Conservation (phyloP, 2,113 vertebrate species). For the Heterochromis multidens region DNA sequence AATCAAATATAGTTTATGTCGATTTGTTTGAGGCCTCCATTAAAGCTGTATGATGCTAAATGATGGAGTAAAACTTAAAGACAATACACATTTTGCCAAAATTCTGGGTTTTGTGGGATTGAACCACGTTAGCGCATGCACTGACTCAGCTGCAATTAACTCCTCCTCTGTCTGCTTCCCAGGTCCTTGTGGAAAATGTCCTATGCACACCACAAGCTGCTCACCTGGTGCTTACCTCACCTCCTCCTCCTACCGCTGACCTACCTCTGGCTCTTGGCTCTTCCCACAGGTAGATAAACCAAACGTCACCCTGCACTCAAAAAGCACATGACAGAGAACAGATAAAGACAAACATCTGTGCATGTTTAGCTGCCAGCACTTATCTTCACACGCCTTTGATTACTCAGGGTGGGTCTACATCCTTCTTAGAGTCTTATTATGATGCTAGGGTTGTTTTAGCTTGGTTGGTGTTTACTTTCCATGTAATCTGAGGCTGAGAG, state of each 20-base stretch:
- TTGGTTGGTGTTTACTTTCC: constrained; percentile 4
- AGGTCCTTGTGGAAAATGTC: constrained; percentile 67
- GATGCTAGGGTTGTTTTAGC: not conserved
- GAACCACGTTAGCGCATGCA: not conserved
- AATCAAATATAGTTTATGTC: not conserved
- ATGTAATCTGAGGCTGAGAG: not conserved
- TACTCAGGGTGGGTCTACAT: constrained; percentile 44
- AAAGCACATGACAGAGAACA: not conserved
- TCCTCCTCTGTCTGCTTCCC: not conserved
- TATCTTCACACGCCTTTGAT: constrained; percentile 21
- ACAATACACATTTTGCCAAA: not conserved
- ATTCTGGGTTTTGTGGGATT: not conserved
- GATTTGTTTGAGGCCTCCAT: not conserved
- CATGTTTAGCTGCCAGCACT: not conserved
- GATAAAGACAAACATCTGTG: not conserved
- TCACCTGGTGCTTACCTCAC: constrained; percentile 51
- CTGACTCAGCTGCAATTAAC: not conserved
- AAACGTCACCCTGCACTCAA: not conserved
- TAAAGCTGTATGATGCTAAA: not conserved
- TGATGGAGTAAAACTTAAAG: not conserved
- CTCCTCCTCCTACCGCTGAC: constrained; percentile 61
- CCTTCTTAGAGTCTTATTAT: not conserved
- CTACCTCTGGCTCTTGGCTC: constrained; percentile 61
- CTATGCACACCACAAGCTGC: constrained; percentile 52
- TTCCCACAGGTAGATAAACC: constrained; percentile 63